phyloP scores from a whole-genome alignment of 2,113 vertebrate genomes.

The Gallinago media region DNA sequence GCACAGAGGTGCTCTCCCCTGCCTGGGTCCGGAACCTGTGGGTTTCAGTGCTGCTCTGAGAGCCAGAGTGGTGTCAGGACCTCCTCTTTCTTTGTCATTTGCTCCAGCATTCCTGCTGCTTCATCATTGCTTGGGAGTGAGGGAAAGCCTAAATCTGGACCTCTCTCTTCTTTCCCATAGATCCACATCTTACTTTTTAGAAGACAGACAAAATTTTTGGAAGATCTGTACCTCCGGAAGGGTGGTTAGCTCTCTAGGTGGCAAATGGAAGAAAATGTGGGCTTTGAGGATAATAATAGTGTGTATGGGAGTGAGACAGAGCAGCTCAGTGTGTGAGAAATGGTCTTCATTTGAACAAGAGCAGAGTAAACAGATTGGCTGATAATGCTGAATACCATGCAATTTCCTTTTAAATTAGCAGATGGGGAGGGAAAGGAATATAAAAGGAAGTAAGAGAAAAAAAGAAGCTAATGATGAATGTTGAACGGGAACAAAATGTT shows the following conservation, averaged over 20 bases:
- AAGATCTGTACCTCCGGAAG: neutral
- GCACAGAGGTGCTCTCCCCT: neutral
- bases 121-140: neutral
- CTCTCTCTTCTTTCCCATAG: neutral
- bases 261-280: neutral
- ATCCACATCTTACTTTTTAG: neutral
- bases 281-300: neutral
- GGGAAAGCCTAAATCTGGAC: neutral
- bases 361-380: conserved; percentile 61
- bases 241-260: neutral
- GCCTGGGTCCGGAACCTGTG: neutral
- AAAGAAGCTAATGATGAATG: conserved; percentile 60
- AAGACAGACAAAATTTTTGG: neutral
- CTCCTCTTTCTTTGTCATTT: neutral
- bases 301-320: neutral
- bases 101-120: accelerated
- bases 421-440: conserved; percentile 61
- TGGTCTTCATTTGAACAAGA: conserved; percentile 27
- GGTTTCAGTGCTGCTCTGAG: neutral
- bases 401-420: conserved; percentile 70
- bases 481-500: conserved; percentile 52
- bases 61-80: neutral
- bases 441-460: conserved; percentile 45
- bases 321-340: conserved; percentile 42
- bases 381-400: conserved; percentile 52